Conservation (phyloP, 2,888 invertebrate genomes). For the Acronicta psi region DNA sequence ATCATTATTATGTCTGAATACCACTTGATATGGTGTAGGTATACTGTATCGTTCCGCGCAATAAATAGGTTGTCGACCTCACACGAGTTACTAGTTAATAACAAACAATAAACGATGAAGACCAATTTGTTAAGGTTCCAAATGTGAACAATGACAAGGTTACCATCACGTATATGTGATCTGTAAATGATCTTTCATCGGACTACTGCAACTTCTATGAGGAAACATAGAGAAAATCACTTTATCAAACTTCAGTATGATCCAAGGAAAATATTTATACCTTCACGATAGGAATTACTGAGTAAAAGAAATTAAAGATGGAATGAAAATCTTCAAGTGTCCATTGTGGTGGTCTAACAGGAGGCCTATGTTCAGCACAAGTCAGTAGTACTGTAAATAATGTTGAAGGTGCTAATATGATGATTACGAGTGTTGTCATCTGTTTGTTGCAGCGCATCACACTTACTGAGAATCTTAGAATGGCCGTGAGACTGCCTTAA, state of each 20-base stretch:
- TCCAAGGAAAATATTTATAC: too few relatives aligned
- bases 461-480: neutral
- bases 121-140: neutral
- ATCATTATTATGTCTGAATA: slow-evolving; percentile 1
- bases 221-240: too few relatives aligned
- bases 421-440: neutral
- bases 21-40: neutral
- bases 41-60: neutral
- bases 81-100: slow-evolving; percentile 1
- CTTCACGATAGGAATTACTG: too few relatives aligned
- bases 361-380: too few relatives aligned
- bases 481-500: neutral
- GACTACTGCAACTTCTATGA: too few relatives aligned
- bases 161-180: neutral
- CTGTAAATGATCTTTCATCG: neutral
- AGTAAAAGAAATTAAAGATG: too few relatives aligned
- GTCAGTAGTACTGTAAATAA: too few relatives aligned
- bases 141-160: neutral
- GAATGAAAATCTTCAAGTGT: too few relatives aligned
- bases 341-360: too few relatives aligned
- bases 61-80: slow-evolving; percentile 1
- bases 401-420: too few relatives aligned
- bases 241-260: too few relatives aligned
- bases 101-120: slow-evolving; percentile 1
- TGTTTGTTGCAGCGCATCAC: neutral